Evolutionary conservation across 2,797 vertebrate species (phyloP).

Genomic region (Serranus cabrilla): DNA sequence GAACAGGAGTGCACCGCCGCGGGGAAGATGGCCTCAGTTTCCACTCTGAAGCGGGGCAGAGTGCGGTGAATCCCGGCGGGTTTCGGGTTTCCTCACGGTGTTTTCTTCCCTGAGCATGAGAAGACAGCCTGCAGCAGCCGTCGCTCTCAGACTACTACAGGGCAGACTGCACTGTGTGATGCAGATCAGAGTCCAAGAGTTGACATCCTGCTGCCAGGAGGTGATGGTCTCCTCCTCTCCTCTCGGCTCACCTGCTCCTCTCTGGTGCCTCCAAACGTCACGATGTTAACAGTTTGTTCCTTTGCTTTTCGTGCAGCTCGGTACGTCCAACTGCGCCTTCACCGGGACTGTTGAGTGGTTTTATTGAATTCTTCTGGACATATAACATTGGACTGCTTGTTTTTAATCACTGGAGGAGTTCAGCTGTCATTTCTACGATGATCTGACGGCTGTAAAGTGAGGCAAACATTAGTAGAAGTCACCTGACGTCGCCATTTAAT

Average conservation of each 20-base stretch:
- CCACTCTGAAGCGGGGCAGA: neutral
- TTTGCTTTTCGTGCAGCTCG: neutral
- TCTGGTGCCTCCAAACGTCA: neutral
- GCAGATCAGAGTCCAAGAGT: slow-evolving; percentile 69
- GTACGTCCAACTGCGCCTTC: neutral
- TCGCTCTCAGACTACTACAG: slow-evolving; percentile 17
- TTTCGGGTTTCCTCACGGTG: slow-evolving; percentile 5
- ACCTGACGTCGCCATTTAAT: slow-evolving; percentile 31
- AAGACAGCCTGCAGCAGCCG: slow-evolving; percentile 20
- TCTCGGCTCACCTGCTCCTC: slow-evolving; percentile 38
- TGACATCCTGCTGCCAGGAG: slow-evolving; percentile 60
- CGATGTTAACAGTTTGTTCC: slow-evolving; percentile 25
- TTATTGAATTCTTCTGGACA: neutral
- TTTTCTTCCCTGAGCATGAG: slow-evolving; percentile 41
- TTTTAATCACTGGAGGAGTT: slow-evolving; percentile 14
- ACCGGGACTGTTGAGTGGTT: slow-evolving; percentile 5
- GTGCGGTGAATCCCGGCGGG: slow-evolving; percentile 29
- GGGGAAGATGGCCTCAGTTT: slow-evolving; percentile 41
- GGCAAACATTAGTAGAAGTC: slow-evolving; percentile 30
- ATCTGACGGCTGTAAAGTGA: slow-evolving; percentile 39
- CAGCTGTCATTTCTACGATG: slow-evolving; percentile 42
- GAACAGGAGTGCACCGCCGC: slow-evolving; percentile 30
- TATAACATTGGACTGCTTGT: slow-evolving; percentile 5
- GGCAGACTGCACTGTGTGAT: slow-evolving; percentile 59
- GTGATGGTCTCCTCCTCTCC: slow-evolving; percentile 51